Evolutionary conservation across 2,888 invertebrate species (phyloP), one percentile per base, ranked within the genome.

Genomic region (Folsomia candida): DNA sequence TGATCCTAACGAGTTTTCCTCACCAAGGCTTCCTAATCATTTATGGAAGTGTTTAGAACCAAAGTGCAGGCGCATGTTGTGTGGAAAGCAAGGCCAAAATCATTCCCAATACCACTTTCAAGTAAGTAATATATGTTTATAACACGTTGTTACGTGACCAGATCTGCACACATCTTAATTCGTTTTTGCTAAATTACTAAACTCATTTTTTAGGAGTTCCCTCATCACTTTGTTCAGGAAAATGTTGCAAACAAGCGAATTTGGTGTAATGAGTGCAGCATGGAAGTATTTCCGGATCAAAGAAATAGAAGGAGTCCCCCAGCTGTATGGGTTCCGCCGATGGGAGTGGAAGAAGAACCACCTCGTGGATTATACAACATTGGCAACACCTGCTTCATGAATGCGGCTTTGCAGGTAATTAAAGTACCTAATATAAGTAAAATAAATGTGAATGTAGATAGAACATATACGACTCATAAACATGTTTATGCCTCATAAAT

Each of bases 381-480:
- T 80, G 97, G 97, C 73, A 97, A 97, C 84, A 98, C 98, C 0
- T 99, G 98, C 84, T 99, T 98, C 83, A 95, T 99, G 95, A 98
- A 98, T 84, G 91, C 97, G 0, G 97, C 98, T 0, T 84, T 99
- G 9, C 97, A 98, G 83, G 37, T 37, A 37, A 9, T 37, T 37
- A 4, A n/a, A n/a, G n/a, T n/a, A n/a, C n/a, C n/a, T n/a, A n/a
- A n/a, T n/a, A n/a, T n/a, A n/a, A n/a, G n/a, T n/a, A n/a, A n/a
- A n/a, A n/a, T n/a, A n/a, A n/a, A n/a, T n/a, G n/a, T n/a, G n/a
- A n/a, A n/a, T n/a, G n/a, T n/a, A n/a, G n/a, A n/a, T n/a, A n/a
- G n/a, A n/a, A n/a, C n/a, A n/a, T n/a, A n/a, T n/a, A n/a, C n/a
- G n/a, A n/a, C n/a, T n/a, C n/a, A n/a, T n/a, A n/a, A n/a, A n/a